Conservation (phyloP, 2,113 vertebrate species). For the Scophthalmus maximus region DNA sequence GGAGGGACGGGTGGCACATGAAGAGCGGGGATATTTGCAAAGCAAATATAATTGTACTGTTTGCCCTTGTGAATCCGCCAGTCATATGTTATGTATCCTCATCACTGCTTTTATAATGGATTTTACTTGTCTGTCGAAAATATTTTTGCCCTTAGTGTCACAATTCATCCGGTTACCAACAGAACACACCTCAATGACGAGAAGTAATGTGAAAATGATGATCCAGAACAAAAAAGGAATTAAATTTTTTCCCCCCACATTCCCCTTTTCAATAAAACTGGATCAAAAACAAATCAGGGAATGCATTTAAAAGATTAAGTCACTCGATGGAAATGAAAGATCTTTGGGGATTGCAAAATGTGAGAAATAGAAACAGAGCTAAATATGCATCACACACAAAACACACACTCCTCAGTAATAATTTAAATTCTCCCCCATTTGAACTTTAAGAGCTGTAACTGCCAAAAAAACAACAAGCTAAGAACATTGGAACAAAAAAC, state of each 20-base stretch:
- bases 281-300: slow-evolving; percentile 27
- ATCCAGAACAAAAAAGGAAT: too few species aligned
- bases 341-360: slow-evolving; percentile 27
- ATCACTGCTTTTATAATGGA: not conserved
- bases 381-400: not conserved
- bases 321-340: slow-evolving; percentile 8
- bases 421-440: slow-evolving; percentile 9
- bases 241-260: too few species aligned
- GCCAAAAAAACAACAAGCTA: slow-evolving; percentile 1
- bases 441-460: not conserved
- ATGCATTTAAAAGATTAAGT: not conserved
- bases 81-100: not conserved
- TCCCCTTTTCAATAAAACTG: slow-evolving; percentile 1
- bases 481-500: not conserved
- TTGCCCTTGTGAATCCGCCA: not conserved
- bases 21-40: too few species aligned
- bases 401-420: not conserved
- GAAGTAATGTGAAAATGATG: too few species aligned
- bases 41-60: not conserved
- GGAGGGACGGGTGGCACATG: too few species aligned
- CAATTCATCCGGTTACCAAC: not conserved
- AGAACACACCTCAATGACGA: not conserved
- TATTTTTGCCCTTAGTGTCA: not conserved
- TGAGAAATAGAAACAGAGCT: slow-evolving; percentile 5
- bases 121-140: slow-evolving; percentile 1